Evolutionary conservation across 2,888 invertebrate genomes (phyloP), one percentile per base, ranked within the genome.

Genomic region (Tetheella fluctuosa): DNA sequence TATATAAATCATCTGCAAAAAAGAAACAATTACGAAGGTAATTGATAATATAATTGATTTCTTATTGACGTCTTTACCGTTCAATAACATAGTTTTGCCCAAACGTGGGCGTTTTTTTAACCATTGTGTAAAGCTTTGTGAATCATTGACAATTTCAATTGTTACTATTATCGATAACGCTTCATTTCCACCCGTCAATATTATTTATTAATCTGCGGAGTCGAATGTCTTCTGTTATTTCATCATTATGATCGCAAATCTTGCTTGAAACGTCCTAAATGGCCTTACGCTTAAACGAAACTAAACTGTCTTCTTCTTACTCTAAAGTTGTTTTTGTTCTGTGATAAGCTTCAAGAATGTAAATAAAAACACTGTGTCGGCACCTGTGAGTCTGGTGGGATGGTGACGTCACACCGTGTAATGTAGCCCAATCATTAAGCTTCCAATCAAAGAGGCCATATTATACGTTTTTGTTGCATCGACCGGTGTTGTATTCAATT

Each of bases 341-440:
- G 20, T 63, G 52, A 64, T 63, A 69, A 69, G 73, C 68, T 71
- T 75, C 79, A 77, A 81, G 83, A 84, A 88, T 89, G 82, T 81
- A 87, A 88, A 89, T 88, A 80, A 85, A 80, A 74, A 68, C 65
- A 70, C 79, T 68, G 71, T 74, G 78, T 78, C 77, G 91, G 90
- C 91, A 90, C 91, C 91, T 88, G 90, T 75, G 76, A 77, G 90
- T 91, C 91, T 91, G 85, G 85, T 77, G 75, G 52, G 76, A 58
- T 63, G 78, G 61, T 91, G 90, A 91, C 87, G 89, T 89, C 86
- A 90, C 69, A 68, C 23, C 58, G 59, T 77, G 77, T 79, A 84
- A 81, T 83, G 79, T 82, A 67, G 68, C 68, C 63, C 61, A 67
- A 69, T 34, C 70, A 79, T 80, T 77, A 78, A 74, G 74, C 67